Base-by-base conservation (phyloP, 23 tunicate species). In the Styela plicata region DNA sequence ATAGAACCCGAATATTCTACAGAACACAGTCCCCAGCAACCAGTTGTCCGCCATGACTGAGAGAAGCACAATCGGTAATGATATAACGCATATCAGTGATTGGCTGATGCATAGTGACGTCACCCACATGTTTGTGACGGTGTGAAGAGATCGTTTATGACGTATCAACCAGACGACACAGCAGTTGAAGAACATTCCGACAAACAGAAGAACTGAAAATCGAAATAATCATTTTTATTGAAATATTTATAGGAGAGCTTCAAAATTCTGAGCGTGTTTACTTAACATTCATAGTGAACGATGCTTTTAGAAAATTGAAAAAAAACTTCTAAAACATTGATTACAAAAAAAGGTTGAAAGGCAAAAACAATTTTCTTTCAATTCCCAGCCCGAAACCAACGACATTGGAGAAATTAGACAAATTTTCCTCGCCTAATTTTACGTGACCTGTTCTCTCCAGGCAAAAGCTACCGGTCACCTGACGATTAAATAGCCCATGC, bases 111-210 rank as follows among this genome's bases (percentile, higher is more conserved):
- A 91, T 36, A 91, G 82, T 3, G 97, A 91, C 0, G 67, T 79
- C 2, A 91, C 97, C 97, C 97, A 91, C 90, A 91, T 63, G 37
- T 91, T 82, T 25, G 87, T 86, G 52, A 86, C 69, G 2, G 83
- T 91, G 68, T 83, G 90, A 67, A 91, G 77, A 23, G 86, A 66
- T 31, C 83, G 82, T 25, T 91, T 78, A 29, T 33, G 80, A 63
- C 79, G 77, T 10, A 91, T 85, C 63, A 91, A 52, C 87, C 86
- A 91, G 28, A 91, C 78, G 69, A 86, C 79, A 35, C 80, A 70
- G 68, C 80, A 63, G 63, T 91, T 91, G 63, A 83, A 52, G 22
- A 86, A 25, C 33, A 53, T 23, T 35, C 97, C 97, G 25, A 86
- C 64, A 1, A 82, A 52, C 28, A 90, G 33, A n/a, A 85, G 16